phyloP scores from a whole-genome alignment of 2,888 invertebrate species.

The Microdon myrmicae region DNA sequence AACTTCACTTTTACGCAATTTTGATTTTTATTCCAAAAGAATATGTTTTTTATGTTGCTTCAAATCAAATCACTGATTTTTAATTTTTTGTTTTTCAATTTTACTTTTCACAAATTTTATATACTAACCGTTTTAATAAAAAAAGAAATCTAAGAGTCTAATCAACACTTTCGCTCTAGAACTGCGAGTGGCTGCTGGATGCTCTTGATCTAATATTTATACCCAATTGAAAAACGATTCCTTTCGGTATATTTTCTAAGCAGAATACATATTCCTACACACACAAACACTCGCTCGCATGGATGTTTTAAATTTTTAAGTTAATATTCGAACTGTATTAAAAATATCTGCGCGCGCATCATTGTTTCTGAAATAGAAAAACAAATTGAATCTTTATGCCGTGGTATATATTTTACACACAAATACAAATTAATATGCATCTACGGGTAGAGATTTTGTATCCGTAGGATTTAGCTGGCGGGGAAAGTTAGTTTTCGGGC shows the following conservation, averaged over 20 bases:
- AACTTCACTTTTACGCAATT: constrained; percentile 17
- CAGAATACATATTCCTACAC: constrained; percentile 32
- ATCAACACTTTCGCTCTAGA: constrained; percentile 68
- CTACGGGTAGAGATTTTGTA: constrained; percentile 51
- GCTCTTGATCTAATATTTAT: constrained; percentile 66
- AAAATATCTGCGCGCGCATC: constrained; percentile 36
- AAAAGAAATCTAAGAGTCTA: constrained; percentile 62
- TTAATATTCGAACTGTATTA: constrained; percentile 11
- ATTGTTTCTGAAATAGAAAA: constrained; percentile 41
- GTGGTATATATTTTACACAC: constrained; percentile 18
- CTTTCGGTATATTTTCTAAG: constrained; percentile 47
- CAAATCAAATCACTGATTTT: no score
- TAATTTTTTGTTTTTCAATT: constrained; percentile 11
- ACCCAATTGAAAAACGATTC: constrained; percentile 56
- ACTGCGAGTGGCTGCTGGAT: constrained; percentile 68
- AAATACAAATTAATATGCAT: constrained; percentile 39
- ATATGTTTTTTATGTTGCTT: constrained; percentile 22
- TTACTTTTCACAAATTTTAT: constrained; percentile 26
- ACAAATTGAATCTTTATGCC: constrained; percentile 6
- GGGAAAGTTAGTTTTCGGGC: constrained; percentile 55
- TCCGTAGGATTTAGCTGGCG: constrained; percentile 54
- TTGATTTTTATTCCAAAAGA: constrained; percentile 38
- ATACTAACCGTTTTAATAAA: constrained; percentile 62
- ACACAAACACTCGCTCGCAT: no score
- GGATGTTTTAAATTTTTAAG: constrained; percentile 27